phyloP scores from a whole-genome alignment of 2,113 vertebrate species.

The Oxyura jamaicensis region DNA sequence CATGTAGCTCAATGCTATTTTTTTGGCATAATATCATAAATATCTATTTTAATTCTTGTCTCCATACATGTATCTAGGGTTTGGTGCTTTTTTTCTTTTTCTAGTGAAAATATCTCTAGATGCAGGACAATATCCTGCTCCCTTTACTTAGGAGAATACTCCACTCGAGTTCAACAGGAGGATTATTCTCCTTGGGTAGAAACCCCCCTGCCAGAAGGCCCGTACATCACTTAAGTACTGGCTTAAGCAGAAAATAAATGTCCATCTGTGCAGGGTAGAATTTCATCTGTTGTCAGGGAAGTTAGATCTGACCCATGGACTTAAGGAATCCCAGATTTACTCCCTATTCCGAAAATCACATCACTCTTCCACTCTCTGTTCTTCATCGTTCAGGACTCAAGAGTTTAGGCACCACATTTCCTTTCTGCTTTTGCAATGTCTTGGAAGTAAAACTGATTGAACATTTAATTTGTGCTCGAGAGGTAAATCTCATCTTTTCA shows the following conservation, averaged over 20 bases:
- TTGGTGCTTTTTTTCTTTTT: neutral
- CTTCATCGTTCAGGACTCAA: neutral
- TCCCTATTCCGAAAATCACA: neutral
- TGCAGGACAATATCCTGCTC: conserved; percentile 34
- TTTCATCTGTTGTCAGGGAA: conserved; percentile 48
- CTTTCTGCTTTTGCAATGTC: neutral
- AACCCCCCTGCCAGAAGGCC: conserved; percentile 40
- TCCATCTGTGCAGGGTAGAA: conserved; percentile 53
- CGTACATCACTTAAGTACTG: conserved; percentile 39
- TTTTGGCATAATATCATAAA: conserved; percentile 59
- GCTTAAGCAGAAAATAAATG: conserved; percentile 27
- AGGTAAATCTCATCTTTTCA: neutral
- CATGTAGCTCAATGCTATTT: conserved; percentile 43
- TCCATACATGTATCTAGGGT: conserved; percentile 13
- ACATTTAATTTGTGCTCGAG: neutral
- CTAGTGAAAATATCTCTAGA: conserved; percentile 24
- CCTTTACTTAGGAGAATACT: conserved; percentile 48
- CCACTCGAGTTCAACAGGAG: conserved; percentile 1
- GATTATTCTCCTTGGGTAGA: conserved; percentile 59
- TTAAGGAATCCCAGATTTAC: conserved; percentile 12
- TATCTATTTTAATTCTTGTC: conserved; percentile 63
- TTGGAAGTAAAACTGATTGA: neutral
- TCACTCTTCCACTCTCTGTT: neutral
- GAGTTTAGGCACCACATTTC: neutral
- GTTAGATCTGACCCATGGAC: neutral